Evolutionary conservation across 2,797 vertebrate genomes (phyloP).

Genomic region (Percopsis omiscomaycus): DNA sequence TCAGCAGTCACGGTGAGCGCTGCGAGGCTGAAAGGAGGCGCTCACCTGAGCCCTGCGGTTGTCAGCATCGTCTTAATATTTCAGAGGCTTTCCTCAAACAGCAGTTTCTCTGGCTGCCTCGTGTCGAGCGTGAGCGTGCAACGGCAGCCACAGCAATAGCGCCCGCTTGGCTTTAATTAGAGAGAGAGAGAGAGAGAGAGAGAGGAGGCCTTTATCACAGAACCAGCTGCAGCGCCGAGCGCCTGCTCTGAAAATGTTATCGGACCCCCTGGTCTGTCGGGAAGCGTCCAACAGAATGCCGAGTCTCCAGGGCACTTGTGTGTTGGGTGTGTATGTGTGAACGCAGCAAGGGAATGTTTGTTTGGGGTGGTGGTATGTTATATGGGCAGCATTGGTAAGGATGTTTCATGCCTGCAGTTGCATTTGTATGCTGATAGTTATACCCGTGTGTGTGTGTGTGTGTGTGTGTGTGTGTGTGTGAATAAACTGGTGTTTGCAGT

Average conservation of each 20-base stretch:
- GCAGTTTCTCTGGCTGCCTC: conserved; percentile 43
- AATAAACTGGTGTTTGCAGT: conserved; percentile 8
- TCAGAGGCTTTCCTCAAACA: conserved; percentile 63
- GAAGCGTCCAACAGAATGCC: conserved; percentile 82
- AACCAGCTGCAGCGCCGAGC: conserved; percentile 25
- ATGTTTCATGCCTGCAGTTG: too few species aligned
- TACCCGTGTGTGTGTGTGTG: conserved; percentile 17
- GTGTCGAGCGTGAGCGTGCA: conserved; percentile 25
- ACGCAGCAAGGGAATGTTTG: conserved; percentile 41
- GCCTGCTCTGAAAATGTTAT: conserved; percentile 86
- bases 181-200: conserved; percentile 21
- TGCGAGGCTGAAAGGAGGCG: conserved; percentile 61
- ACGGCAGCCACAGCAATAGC: conserved; percentile 40
- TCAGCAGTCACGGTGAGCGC: conserved; percentile 46
- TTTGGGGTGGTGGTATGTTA: conserved; percentile 34
- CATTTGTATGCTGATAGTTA: not conserved
- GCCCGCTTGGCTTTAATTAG: conserved; percentile 62
- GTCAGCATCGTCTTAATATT: conserved; percentile 73
- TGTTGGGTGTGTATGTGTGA: conserved; percentile 32
- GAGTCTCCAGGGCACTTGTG: conserved; percentile 49
- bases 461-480: conserved; percentile 12
- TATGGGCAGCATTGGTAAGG: too few species aligned
- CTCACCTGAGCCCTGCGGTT: conserved; percentile 65
- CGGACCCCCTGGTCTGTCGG: conserved; percentile 64
- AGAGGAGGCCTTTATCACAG: conserved; percentile 51